A percentile compares a stretch with the other conserved stretches of the same genome.
Evolutionary conservation across 2,888 invertebrate species (phyloP).

Genomic region (Brenthis daphne): DNA sequence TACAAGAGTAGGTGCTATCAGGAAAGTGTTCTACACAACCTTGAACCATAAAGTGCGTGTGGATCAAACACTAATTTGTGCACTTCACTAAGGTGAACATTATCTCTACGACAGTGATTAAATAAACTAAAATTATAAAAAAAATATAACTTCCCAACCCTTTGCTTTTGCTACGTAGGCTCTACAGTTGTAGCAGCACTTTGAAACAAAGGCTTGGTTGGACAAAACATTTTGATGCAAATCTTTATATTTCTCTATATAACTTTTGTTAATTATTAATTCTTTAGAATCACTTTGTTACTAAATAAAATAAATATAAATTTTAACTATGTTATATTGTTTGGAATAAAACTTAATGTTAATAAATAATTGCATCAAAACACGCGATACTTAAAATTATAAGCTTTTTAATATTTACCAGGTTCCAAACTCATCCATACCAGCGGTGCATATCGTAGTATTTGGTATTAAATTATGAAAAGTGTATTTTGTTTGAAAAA

Average conservation of each 20-base stretch:
- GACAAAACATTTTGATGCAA: slow-evolving; percentile 18
- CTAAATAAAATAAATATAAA: background rate
- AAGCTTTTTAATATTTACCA: slow-evolving; percentile 61
- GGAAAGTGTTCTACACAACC: slow-evolving; percentile 40
- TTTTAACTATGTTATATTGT: too few relatives aligned
- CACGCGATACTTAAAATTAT: slow-evolving; percentile 42
- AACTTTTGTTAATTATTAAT: too few relatives aligned
- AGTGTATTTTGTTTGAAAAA: slow-evolving; percentile 46
- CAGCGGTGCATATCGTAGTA: slow-evolving; percentile 80
- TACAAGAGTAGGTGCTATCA: slow-evolving; percentile 43
- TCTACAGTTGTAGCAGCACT: background rate
- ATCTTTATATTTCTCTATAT: slow-evolving; percentile 3
- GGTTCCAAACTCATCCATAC: slow-evolving; percentile 76
- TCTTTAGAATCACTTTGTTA: background rate
- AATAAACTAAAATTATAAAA: slow-evolving; percentile 3
- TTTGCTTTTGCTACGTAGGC: slow-evolving; percentile 1
- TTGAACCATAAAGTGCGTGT: slow-evolving; percentile 47
- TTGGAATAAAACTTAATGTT: background rate
- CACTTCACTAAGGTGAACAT: slow-evolving; percentile 53
- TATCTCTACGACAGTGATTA: slow-evolving; percentile 41
- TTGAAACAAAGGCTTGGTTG: slow-evolving; percentile 13
- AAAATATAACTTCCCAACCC: background rate
- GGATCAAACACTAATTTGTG: slow-evolving; percentile 51
- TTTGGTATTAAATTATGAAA: slow-evolving; percentile 53
- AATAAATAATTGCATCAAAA: slow-evolving; percentile 48